Base-by-base conservation (phyloP, 1,140 invertebrate genomes). In the Nebria ingens region DNA sequence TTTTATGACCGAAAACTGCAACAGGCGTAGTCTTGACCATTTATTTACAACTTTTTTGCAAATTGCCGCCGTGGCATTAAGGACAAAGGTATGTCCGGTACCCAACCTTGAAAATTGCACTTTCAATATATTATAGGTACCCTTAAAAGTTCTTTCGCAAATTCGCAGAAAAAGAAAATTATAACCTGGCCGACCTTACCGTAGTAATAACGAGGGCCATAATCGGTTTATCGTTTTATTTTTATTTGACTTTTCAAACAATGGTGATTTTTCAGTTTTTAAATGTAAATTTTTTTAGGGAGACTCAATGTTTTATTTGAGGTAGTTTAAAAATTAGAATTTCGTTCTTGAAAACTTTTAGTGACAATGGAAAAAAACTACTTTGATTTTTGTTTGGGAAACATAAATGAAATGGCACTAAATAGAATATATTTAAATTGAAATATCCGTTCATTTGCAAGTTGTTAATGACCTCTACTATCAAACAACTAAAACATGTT, bases 221-320 rank as follows among this genome's bases (percentile, higher is more conserved):
- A 45, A 45, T 45, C 6, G 9, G 6, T 45, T 45, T 45, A 45
- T 45, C 40, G 40, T 45, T 45, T 45, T 45, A 45, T 45, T 45
- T 45, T 45, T 45, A 45, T 45, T 45, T 11, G 3, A 17, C 4
- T 29, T 4, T 4, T 29, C 4, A 6, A 29, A 6, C 13, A 29
- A 6, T 29, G 13, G 25, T 29, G 4, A 6, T 6, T 29, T 29
- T 6, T 4, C 13, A 6, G 25, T 29, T 29, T 4, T 13, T 6
- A 29, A 29, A 29, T 13, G 4, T 29, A 6, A 29, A 29, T 29
- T 6, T 4, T 13, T 29, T 29, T 6, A 6, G 13, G 13, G 13
- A 6, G 13, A 29, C 4, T 29, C 13, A 29, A 29, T 4, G 4
- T 6, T 29, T 13, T 6, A 6, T 29, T 29, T 13, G 25, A 4